A percentile compares a stretch with the other conserved stretches of the same genome.
Evolutionary conservation across 2,888 invertebrate species (phyloP).

Genomic region (Microctonus brassicae): DNA sequence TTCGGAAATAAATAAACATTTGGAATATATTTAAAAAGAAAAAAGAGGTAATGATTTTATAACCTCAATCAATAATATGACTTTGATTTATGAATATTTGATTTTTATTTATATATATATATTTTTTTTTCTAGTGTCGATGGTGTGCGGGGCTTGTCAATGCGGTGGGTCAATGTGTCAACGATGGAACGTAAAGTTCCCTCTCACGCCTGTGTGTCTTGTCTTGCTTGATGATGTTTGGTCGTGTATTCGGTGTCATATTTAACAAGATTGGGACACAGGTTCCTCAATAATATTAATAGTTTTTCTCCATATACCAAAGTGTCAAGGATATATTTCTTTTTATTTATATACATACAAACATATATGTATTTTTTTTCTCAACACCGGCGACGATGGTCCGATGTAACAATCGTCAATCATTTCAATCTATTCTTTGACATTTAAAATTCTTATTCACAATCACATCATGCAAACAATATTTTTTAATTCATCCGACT

Average conservation of each 20-base stretch:
- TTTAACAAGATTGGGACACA: background rate
- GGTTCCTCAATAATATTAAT: constrained; percentile 28
- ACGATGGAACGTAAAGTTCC: background rate
- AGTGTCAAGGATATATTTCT: background rate
- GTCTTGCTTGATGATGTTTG: no score
- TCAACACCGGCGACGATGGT: background rate
- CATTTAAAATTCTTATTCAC: background rate
- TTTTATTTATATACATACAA: no score
- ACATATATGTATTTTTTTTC: no score
- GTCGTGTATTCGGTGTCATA: background rate
- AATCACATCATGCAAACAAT: background rate
- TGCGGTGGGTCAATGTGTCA: constrained; percentile 1
- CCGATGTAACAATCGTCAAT: background rate
- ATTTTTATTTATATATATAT: background rate
- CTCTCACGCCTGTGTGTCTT: no score
- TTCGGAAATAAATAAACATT: background rate
- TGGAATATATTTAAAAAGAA: background rate
- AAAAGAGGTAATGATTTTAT: no score
- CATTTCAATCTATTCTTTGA: background rate
- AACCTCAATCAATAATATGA: background rate
- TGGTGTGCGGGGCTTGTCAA: background rate
- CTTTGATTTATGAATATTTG: background rate
- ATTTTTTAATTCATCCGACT: background rate
- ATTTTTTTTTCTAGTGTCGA: background rate
- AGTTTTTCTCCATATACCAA: constrained; percentile 16